phyloP scores from a whole-genome alignment of 2,888 invertebrate species.

The Bursaphelenchus okinawaensis region DNA sequence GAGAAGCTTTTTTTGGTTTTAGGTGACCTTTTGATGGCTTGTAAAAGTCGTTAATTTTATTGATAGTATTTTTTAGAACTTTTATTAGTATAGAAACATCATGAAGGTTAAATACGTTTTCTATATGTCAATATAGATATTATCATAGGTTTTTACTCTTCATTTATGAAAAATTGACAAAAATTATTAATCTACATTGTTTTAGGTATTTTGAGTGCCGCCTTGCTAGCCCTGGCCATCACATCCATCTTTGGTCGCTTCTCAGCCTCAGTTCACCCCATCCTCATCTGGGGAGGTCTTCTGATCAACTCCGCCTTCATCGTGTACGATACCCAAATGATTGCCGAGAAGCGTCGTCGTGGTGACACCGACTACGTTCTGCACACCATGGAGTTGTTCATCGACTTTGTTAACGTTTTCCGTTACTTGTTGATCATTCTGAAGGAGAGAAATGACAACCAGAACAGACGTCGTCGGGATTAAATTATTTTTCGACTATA shows the following conservation, averaged over 20 bases:
- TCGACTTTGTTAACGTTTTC: conserved; percentile 90
- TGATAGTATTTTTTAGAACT: conserved; percentile 9
- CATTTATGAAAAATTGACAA: too few species aligned
- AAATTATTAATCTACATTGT: too few species aligned
- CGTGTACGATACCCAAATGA: conserved; percentile 91
- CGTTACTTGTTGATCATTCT: conserved; percentile 61
- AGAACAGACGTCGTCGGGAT: conserved; percentile 22
- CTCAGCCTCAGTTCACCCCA: conserved; percentile 18
- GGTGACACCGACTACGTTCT: conserved; percentile 85
- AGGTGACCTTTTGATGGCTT: neutral
- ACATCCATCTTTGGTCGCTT: conserved; percentile 32
- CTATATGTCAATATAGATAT: too few species aligned
- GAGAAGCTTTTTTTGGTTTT: neutral
- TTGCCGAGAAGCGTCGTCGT: conserved; percentile 59
- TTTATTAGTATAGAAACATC: conserved; percentile 13
- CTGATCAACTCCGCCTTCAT: conserved; percentile 86
- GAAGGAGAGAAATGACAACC: conserved; percentile 31
- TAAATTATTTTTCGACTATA: too few species aligned
- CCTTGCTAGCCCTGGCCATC: conserved; percentile 31
- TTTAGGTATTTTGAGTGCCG: conserved; percentile 36
- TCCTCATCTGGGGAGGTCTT: conserved; percentile 74
- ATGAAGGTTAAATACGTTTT: neutral
- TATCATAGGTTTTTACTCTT: too few species aligned
- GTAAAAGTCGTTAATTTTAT: too few species aligned
- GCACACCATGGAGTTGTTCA: conserved; percentile 74